Percentiles rank a stretch among this genome's conserved stretches.
These are phyloP conservation scores for Pteronotus mesoamericanus DNA, from an alignment of 2,797 vertebrate genomes.

Conservation along the genomic window DNA sequence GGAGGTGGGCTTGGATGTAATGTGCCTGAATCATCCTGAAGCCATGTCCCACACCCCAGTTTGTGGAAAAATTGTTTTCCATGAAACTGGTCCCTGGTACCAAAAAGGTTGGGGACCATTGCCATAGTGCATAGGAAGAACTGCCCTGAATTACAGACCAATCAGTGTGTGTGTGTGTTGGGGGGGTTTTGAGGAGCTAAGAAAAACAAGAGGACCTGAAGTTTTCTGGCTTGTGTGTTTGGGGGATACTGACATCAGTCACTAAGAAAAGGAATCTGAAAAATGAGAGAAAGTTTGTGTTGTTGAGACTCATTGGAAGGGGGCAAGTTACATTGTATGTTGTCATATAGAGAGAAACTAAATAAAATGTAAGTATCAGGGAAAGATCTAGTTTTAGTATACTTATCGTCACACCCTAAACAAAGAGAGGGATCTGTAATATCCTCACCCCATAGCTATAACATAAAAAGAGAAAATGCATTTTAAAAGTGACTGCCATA, in stretches of 20 bases:
- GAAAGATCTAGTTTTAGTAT: not conserved
- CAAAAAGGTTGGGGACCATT: no score
- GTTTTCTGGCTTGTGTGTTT: not conserved
- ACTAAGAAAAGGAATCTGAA: not conserved
- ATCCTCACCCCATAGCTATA: not conserved
- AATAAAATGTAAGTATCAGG: not conserved
- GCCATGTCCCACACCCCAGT: no score
- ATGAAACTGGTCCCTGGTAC: no score
- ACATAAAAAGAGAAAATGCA: not conserved
- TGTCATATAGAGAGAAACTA: not conserved
- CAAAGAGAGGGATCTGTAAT: not conserved
- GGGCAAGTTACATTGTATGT: rapidly evolving
- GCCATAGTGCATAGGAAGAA: not conserved
- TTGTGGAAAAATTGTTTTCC: no score
- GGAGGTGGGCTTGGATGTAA: no score
- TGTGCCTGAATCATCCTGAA: no score
- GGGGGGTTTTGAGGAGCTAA: not conserved
- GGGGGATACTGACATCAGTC: not conserved
- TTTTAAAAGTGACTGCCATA: not conserved
- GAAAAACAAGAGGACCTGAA: not conserved
- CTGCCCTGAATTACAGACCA: not conserved
- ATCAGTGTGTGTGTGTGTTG: not conserved
- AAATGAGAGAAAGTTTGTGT: not conserved
- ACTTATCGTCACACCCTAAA: not conserved
- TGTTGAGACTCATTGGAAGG: not conserved